Evolutionary conservation across 2,888 invertebrate genomes (phyloP), one percentile per base, ranked within the genome.

Genomic region (Pachydiplax longipennis): DNA sequence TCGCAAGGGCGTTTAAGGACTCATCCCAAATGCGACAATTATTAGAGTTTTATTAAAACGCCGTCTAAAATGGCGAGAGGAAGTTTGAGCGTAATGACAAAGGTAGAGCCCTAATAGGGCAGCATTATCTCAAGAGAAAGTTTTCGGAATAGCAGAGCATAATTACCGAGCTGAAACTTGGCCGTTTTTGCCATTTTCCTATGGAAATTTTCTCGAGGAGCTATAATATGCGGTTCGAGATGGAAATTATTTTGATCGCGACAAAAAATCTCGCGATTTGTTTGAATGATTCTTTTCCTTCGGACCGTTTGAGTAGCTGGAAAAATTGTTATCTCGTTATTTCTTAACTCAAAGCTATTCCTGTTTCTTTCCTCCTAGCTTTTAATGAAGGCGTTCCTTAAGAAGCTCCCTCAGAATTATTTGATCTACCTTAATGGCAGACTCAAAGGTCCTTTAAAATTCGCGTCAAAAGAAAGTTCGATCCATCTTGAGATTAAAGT

Each of bases 81-180:
- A 18, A 2, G 31, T 53, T 53, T 8, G 18, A 31, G 53, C 87
- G 15, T 22, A 87, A 61, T 37, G 87, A 40, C 87, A 37, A 61
- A 87, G 87, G 87, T 65, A n/a, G 58, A 58, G 6, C 35, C 61
- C 25, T 65, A 87, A 87, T 87, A 83, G 83, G 83, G 35, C 48
- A 53, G 83, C 53, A 83, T 83, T 83, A 83, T 83, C 58, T 53
- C 87, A 73, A 31, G 73, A 25, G 58, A 58, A 83, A 53, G 53
- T 83, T 58, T 58, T 18, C 31, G 83, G 53, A 31, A 31, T 25
- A 53, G 83, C 22, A 58, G 4, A 58, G 18, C 53, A 3, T 73
- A 73, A 73, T 73, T 73, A 73, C 73, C 13, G 65, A 25, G 31
- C 10, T 31, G 31, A 73, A 73, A 31, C 31, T 73, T 31, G 18